phyloP scores from a whole-genome alignment of 2,797 vertebrate genomes.

The Sternotherus odoratus region DNA sequence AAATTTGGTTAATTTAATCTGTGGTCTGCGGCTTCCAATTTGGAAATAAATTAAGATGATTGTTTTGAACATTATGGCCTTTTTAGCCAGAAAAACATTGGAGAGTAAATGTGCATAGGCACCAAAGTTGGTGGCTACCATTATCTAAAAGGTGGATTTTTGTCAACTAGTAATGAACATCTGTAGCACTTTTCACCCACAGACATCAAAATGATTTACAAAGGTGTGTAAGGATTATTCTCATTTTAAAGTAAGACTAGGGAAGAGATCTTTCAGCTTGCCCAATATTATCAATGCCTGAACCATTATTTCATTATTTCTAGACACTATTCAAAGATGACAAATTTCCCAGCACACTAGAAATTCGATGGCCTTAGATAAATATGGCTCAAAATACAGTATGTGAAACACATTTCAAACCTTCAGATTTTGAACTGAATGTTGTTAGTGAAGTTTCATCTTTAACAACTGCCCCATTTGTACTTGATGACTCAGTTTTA shows the following conservation, averaged over 20 bases:
- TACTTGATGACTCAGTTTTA: slow-evolving; percentile 84
- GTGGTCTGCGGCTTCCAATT: background rate
- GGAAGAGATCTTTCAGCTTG: slow-evolving; percentile 41
- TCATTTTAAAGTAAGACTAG: slow-evolving; percentile 4
- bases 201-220: slow-evolving; percentile 23
- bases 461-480: slow-evolving; percentile 85
- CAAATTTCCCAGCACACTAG: slow-evolving; percentile 62
- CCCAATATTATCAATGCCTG: slow-evolving; percentile 5
- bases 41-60: background rate
- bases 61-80: background rate
- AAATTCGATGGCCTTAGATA: slow-evolving; percentile 72
- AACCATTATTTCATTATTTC: slow-evolving; percentile 18
- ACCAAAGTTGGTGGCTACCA: background rate
- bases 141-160: background rate
- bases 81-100: background rate
- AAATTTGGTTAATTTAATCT: background rate
- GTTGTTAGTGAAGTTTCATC: slow-evolving; percentile 84
- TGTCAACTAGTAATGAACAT: background rate
- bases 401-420: slow-evolving; percentile 82
- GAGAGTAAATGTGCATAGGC: background rate
- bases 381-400: slow-evolving; percentile 80
- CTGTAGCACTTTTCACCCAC: background rate
- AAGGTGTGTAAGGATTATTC: background rate
- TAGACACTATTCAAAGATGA: slow-evolving; percentile 38
- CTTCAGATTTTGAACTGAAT: slow-evolving; percentile 84